Conservation (phyloP, 2,797 vertebrate genomes). For the Artibeus jamaicensis region DNA sequence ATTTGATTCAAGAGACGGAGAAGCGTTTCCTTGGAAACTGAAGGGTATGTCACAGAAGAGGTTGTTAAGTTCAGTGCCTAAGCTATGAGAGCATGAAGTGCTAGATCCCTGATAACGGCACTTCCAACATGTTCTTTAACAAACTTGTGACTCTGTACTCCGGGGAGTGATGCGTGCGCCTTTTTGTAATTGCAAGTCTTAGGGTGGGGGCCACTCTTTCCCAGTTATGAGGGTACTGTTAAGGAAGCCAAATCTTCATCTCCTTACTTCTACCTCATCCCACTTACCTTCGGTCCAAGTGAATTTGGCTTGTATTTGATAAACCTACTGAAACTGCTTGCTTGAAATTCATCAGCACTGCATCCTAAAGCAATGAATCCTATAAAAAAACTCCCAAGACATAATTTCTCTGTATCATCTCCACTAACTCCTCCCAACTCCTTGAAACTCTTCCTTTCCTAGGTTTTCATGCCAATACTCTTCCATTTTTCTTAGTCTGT, state of each 20-base stretch:
- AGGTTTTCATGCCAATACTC: not conserved
- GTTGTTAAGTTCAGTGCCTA: not conserved
- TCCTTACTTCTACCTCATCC: not conserved
- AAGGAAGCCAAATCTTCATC: not conserved
- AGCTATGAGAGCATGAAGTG: not conserved
- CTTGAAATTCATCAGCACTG: not conserved
- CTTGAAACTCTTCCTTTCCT: not conserved
- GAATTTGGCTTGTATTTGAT: not conserved
- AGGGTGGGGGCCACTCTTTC: not conserved
- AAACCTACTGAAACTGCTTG: not conserved
- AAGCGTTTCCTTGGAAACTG: not conserved
- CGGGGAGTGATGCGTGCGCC: not conserved
- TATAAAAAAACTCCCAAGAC: not conserved
- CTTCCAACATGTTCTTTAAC: not conserved
- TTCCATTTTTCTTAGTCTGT: not conserved
- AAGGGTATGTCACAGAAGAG: not conserved
- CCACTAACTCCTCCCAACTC: not conserved
- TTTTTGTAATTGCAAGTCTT: not conserved
- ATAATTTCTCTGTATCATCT: not conserved
- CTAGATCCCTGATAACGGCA: not conserved
- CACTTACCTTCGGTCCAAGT: not conserved
- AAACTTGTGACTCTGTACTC: not conserved
- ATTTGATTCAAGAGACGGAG: not conserved
- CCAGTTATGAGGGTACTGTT: not conserved
- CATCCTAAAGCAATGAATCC: not conserved